These are phyloP conservation scores for Pangasius mekongensis DNA, from an alignment of 2,797 vertebrate species.

Conservation along the genomic window DNA sequence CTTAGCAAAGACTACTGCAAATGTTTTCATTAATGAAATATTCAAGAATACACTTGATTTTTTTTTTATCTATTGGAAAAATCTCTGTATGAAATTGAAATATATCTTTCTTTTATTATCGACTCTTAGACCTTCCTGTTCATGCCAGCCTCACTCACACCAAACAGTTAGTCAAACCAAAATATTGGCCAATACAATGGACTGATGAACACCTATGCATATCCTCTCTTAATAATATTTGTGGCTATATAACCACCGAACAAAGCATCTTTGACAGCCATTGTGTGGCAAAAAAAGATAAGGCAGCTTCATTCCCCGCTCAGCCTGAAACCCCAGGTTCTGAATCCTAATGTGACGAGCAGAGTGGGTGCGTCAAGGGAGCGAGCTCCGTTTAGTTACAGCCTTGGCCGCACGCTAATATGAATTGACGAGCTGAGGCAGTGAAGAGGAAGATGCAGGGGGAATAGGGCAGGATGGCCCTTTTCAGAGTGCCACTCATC, in stretches of 20 bases:
- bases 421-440: conserved; percentile 42
- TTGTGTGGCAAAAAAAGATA: conserved; percentile 34
- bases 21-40: background rate
- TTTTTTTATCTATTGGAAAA: background rate
- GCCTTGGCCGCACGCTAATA: conserved; percentile 37
- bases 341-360: conserved; percentile 38
- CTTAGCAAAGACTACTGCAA: background rate
- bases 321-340: conserved; percentile 22
- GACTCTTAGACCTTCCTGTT: background rate
- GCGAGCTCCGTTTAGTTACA: conserved; percentile 30
- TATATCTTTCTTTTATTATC: background rate
- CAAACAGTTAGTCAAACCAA: background rate
- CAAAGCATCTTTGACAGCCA: conserved; percentile 18
- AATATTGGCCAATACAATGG: background rate
- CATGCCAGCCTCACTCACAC: background rate
- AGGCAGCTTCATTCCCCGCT: conserved; percentile 17
- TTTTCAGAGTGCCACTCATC: conserved; percentile 48
- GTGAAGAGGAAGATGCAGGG: conserved; percentile 24
- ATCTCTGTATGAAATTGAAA: background rate
- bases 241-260: conserved; percentile 8
- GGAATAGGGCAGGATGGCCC: conserved; percentile 45
- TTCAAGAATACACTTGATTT: background rate
- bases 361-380: conserved; percentile 35
- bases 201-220: conserved; percentile 3
- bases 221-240: conserved; percentile 11